phyloP scores from a whole-genome alignment of 2,797 vertebrate species.

The Semotilus atromaculatus region DNA sequence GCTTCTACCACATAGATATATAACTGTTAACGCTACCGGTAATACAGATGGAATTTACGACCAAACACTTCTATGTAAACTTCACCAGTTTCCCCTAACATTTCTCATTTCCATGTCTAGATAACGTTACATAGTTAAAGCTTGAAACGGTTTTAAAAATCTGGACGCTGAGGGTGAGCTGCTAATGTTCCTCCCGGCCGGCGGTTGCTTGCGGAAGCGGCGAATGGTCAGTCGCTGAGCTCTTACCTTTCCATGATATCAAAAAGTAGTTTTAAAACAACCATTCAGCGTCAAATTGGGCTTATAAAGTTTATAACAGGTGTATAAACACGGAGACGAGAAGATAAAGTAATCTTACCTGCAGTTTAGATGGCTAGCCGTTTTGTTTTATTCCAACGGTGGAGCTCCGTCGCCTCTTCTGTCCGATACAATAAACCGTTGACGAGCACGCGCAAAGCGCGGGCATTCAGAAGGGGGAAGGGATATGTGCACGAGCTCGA shows the following conservation, averaged over 20 bases:
- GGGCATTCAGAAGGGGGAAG: conserved; percentile 68
- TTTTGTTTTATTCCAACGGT: conserved; percentile 52
- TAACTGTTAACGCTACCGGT: not conserved
- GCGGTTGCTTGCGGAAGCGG: conserved; percentile 40
- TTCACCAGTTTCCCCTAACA: not conserved
- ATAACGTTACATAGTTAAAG: not conserved
- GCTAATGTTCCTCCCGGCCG: conserved; percentile 22
- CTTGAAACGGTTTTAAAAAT: conserved; percentile 4
- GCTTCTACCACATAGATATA: conserved; percentile 18
- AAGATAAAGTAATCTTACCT: conserved; percentile 70
- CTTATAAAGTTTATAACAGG: not conserved
- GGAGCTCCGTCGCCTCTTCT: conserved; percentile 59
- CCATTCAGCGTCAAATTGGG: not conserved
- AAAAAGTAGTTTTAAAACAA: conserved; percentile 47
- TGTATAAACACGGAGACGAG: not conserved
- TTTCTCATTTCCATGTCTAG: not conserved
- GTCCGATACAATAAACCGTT: conserved; percentile 76
- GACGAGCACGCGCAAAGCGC: conserved; percentile 71
- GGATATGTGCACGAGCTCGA: conserved; percentile 71
- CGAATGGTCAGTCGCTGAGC: conserved; percentile 5
- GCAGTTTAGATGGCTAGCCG: conserved; percentile 65
- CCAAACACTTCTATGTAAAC: not conserved
- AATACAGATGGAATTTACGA: not conserved
- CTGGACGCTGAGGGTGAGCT: not conserved
- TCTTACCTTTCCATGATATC: conserved; percentile 5